Evolutionary conservation across 2,113 vertebrate species (phyloP).

Genomic region (Cryptomyrus ogoouensis): DNA sequence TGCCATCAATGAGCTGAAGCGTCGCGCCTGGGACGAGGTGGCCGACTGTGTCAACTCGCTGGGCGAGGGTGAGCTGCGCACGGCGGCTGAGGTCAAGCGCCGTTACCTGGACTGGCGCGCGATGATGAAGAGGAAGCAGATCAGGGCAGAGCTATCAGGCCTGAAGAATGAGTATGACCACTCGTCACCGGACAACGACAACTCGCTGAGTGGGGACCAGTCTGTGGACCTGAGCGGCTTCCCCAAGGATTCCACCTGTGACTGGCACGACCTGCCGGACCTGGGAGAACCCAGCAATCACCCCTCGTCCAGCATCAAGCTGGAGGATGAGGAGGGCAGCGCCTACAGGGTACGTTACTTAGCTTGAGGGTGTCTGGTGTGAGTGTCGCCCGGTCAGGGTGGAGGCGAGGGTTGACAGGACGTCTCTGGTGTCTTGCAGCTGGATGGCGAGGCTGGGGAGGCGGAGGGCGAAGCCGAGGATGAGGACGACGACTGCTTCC

Average conservation of each 20-base stretch:
- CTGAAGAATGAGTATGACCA: constrained; percentile 75
- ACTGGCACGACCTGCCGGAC: constrained; percentile 80
- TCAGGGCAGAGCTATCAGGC: constrained; percentile 75
- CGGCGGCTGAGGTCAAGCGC: constrained; percentile 83
- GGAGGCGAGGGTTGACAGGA: neutral
- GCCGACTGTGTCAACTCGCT: constrained; percentile 84
- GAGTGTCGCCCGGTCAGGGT: neutral
- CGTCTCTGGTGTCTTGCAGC: constrained; percentile 29
- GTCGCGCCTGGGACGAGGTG: constrained; percentile 92
- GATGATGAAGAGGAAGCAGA: constrained; percentile 82
- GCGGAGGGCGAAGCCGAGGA: constrained; percentile 49
- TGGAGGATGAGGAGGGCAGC: constrained; percentile 75
- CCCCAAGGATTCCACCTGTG: constrained; percentile 73
- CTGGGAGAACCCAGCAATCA: constrained; percentile 69
- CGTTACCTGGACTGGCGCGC: constrained; percentile 86
- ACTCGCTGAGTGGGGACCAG: constrained; percentile 74
- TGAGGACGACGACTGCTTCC: constrained; percentile 84
- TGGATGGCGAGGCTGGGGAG: constrained; percentile 44
- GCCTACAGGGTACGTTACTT: constrained; percentile 55
- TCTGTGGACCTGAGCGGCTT: constrained; percentile 77
- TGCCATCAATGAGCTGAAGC: constrained; percentile 91
- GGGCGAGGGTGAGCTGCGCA: constrained; percentile 83
- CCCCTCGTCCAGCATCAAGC: constrained; percentile 74
- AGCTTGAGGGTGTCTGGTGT: neutral
- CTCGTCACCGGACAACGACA: constrained; percentile 76